Conservation (phyloP, 1,140 invertebrate species). For the Formica exsecta region DNA sequence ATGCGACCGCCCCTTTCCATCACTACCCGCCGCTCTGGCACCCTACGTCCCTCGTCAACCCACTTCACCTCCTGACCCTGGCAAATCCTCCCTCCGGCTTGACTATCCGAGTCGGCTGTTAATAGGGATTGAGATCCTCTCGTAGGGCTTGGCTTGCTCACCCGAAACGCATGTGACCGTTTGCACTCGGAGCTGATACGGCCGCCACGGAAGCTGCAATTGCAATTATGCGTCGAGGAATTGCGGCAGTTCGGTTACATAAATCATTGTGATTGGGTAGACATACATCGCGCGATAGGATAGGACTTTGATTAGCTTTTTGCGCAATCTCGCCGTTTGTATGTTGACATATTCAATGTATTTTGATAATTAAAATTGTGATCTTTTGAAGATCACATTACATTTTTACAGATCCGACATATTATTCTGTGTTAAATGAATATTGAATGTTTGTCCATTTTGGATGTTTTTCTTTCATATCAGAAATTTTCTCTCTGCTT, state of each 20-base stretch:
- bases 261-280: constrained; percentile 50
- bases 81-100: constrained; percentile 69
- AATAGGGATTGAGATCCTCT: constrained; percentile 72
- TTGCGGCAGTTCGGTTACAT: constrained; percentile 41
- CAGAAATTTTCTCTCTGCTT: neutral
- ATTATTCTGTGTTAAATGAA: neutral
- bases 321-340: neutral
- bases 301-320: neutral
- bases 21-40: constrained; percentile 9
- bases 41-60: constrained; percentile 15
- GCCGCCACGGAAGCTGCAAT: constrained; percentile 50
- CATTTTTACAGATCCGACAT: neutral
- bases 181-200: constrained; percentile 68
- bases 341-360: neutral
- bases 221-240: constrained; percentile 73
- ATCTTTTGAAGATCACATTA: neutral
- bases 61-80: constrained; percentile 66
- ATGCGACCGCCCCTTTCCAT: constrained; percentile 67
- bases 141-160: constrained; percentile 55
- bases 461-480: neutral
- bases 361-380: neutral
- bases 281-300: constrained; percentile 16
- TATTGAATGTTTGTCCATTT: neutral
- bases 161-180: constrained; percentile 67
- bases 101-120: constrained; percentile 70